Evolutionary conservation across 2,113 vertebrate species (phyloP), one percentile per base, ranked within the genome.

Genomic region (Oreochromis spilurus): DNA sequence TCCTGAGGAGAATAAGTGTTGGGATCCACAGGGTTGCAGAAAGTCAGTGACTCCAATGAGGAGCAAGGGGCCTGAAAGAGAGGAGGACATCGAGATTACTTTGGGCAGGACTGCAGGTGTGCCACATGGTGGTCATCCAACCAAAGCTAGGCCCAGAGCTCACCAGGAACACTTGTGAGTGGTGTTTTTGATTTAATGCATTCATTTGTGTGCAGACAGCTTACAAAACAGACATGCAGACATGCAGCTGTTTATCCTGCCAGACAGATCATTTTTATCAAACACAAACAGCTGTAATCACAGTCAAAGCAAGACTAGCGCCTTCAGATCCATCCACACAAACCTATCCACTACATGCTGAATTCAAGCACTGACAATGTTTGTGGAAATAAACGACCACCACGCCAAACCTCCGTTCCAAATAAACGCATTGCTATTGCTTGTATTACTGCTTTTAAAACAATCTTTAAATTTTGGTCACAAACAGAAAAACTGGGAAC

Each of bases 1-100:
- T 92, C 91, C 79, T 95, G 95, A 0, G 97, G 95, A 0, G 97
- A 97, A 5, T 96, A 98, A 91, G 97, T 97, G 94, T 95, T 96
- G 87, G 88, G 96, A 88, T 96, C 97, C 17, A 96, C 53, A 0
- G 97, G 96, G 89, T 96, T 96, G 94, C 96, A 95, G 53, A 96
- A 89, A 36, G 96, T 96, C 7, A 97, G 93, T 1, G 96, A 95
- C 78, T 97, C 96, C 0, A 94, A 93, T 4, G 97, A 94, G 0
- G 96, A 97, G 91, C 90, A 96, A 0, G 97, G 91, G 86, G 91
- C 96, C 98, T 99, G 86, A 1, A 84, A 6, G 21, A 21, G 60
- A 43, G 26, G 26, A 58, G 40, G 78, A 82, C 9, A 6, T 31
- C 12, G 16, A 60, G 9, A 55, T 31, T 5, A 11, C 5, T 40